Percentiles rank a stretch among this genome's conserved stretches.
Evolutionary conservation across 2,113 vertebrate genomes (phyloP).

Genomic region (Pampusana beccarii): DNA sequence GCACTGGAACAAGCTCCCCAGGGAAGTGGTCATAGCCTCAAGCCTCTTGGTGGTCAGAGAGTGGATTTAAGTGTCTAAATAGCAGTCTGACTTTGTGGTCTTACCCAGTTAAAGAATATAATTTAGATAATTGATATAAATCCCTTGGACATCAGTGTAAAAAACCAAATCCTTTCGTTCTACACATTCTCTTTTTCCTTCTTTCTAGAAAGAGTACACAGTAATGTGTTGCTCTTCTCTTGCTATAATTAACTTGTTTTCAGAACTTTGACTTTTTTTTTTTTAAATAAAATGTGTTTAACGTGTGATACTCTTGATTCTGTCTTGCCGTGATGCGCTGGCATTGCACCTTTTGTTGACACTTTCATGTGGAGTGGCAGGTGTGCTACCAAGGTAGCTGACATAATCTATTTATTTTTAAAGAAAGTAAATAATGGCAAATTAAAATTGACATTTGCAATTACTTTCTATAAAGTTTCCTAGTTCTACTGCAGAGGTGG

Average conservation of each 20-base stretch:
- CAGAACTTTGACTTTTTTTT: background rate
- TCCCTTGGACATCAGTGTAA: background rate
- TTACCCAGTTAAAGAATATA: background rate
- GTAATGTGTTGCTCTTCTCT: background rate
- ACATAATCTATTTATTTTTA: slow-evolving; percentile 17
- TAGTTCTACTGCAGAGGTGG: background rate
- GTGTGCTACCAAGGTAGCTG: background rate
- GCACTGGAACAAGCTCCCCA: background rate
- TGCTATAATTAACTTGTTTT: background rate
- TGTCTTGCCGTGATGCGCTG: background rate
- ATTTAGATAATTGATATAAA: background rate
- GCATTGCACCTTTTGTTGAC: slow-evolving; percentile 9
- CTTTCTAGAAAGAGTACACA: background rate
- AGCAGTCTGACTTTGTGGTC: background rate
- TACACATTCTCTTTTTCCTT: background rate
- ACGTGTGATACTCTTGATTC: background rate
- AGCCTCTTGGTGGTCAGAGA: background rate
- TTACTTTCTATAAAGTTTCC: background rate
- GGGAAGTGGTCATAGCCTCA: background rate
- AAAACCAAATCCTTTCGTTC: background rate
- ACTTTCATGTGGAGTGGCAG: background rate
- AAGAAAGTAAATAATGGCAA: background rate
- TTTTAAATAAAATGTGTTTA: background rate
- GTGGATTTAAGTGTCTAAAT: background rate
- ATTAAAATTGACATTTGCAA: background rate